Evolutionary conservation across 2,888 invertebrate genomes (phyloP).

Genomic region (Anaspis maculata): DNA sequence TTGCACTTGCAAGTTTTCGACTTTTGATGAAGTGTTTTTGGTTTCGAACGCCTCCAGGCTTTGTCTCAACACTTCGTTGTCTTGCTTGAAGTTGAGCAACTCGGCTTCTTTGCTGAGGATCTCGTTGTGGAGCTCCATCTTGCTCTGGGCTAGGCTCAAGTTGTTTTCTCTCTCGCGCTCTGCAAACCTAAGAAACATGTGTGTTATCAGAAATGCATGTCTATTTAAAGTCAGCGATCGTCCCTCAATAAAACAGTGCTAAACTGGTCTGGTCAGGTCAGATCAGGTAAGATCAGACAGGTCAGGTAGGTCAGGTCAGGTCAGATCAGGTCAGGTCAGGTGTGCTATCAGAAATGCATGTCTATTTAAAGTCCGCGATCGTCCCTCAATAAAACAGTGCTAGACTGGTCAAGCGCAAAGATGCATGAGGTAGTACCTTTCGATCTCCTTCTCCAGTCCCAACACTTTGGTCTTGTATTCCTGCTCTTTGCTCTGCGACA

Average conservation of each 20-base stretch:
- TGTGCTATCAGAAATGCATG: too few species aligned
- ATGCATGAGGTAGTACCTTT: too few species aligned
- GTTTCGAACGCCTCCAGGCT: conserved; percentile 26
- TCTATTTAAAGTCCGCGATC: too few species aligned
- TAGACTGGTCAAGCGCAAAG: too few species aligned
- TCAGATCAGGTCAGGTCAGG: too few species aligned
- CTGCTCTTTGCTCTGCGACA: conserved; percentile 41
- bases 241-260: too few species aligned
- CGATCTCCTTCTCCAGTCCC: conserved; percentile 30
- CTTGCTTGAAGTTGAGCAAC: conserved; percentile 32
- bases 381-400: too few species aligned
- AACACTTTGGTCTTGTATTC: conserved; percentile 35
- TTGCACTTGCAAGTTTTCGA: conserved; percentile 36
- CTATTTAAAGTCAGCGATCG: too few species aligned
- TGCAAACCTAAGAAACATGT: conserved; percentile 21
- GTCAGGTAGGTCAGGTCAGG: too few species aligned
- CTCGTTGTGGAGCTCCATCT: conserved; percentile 40
- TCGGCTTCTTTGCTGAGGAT: conserved; percentile 36
- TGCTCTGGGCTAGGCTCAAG: conserved; percentile 36
- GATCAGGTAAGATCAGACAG: too few species aligned
- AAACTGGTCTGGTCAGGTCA: too few species aligned
- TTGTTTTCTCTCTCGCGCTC: conserved; percentile 38
- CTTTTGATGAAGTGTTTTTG: conserved; percentile 21
- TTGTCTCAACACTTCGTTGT: conserved; percentile 28
- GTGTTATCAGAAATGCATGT: too few species aligned